A percentile compares a stretch with the other conserved stretches of the same genome.
These are phyloP conservation scores for Typhlichthys subterraneus DNA, from an alignment of 2,797 vertebrate genomes.

Conservation along the genomic window DNA sequence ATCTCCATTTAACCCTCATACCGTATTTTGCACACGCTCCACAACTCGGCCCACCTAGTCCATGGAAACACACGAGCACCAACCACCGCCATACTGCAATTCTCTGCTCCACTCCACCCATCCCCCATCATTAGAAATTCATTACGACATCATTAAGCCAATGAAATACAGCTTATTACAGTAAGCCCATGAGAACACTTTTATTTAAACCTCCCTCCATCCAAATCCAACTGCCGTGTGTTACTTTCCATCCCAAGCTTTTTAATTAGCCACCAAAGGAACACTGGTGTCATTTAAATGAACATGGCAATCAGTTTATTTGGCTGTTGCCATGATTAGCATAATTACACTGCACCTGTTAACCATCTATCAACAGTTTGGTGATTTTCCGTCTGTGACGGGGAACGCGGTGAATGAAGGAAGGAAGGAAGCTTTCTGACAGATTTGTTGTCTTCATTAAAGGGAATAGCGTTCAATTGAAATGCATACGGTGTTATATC, in stretches of 20 bases:
- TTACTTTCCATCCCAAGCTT: slow-evolving; percentile 53
- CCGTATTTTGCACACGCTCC: neutral
- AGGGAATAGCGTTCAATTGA: slow-evolving; percentile 30
- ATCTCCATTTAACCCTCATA: slow-evolving; percentile 27
- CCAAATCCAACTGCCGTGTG: slow-evolving; percentile 51
- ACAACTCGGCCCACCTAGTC: neutral
- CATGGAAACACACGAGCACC: neutral
- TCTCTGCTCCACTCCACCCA: slow-evolving; percentile 29
- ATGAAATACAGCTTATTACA: slow-evolving; percentile 73
- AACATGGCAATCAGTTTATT: slow-evolving; percentile 81
- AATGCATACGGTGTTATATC: slow-evolving; percentile 35
- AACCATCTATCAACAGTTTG: slow-evolving; percentile 72
- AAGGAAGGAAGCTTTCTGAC: slow-evolving; percentile 49
- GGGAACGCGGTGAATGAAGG: slow-evolving; percentile 21
- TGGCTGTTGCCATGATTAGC: slow-evolving; percentile 74
- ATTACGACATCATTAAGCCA: slow-evolving; percentile 78
- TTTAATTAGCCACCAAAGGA: slow-evolving; percentile 78
- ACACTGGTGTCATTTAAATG: slow-evolving; percentile 78
- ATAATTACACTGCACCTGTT: slow-evolving; percentile 79
- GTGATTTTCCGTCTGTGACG: slow-evolving; percentile 66
- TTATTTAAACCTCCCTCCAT: slow-evolving; percentile 66
- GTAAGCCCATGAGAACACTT: slow-evolving; percentile 67
- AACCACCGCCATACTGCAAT: slow-evolving; percentile 13
- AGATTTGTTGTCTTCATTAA: slow-evolving; percentile 55
- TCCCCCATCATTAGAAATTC: slow-evolving; percentile 74